Evolutionary conservation across 2,797 vertebrate genomes (phyloP), one percentile per base, ranked within the genome.

Genomic region (Adrianichthys oophorus): DNA sequence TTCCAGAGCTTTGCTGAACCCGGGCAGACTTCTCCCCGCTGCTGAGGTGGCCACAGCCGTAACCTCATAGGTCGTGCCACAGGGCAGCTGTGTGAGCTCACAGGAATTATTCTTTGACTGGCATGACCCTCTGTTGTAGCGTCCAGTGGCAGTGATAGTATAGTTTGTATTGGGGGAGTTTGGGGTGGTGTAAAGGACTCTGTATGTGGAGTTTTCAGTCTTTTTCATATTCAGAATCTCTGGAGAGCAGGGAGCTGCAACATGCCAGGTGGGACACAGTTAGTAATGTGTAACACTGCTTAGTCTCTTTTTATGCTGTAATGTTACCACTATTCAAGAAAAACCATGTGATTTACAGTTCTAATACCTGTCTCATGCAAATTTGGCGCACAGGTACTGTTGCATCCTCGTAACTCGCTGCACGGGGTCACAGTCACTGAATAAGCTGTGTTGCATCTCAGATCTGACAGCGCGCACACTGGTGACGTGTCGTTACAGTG

Each of bases 161-260:
- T 96, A 96, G 0, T 76, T 89, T 1, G 95, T 93, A 15, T 81
- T 56, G 8, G 7, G 79, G 7, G 65, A 40, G 29, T 94, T 97
- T 17, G 86, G 85, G 40, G 86, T 68, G 0, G 56, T 89, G 91
- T 95, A 95, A 21, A 76, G 70, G 57, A 98, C 92, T 1, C 37
- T 86, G 68, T 95, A 78, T 1, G 23, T 68, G 49, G 93, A 91
- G 56, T 42, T 74, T 50, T 60, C 61, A 23, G 87, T 86, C 78
- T 92, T 92, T 1, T 89, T 94, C 55, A 96, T 78, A 40, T 85
- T 92, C 82, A 90, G 85, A 72, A 96, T 95, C 88, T 95, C 91
- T 62, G 96, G 96, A 64, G 94, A 83, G 70, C 95, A 98, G 2
- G 97, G 95, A 85, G 93, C 95, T 97, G 85, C 37, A 59, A 58